Evolutionary conservation across 2,797 vertebrate species (phyloP), one percentile per base, ranked within the genome.

Genomic region (Periophthalmus magnuspinnatus): DNA sequence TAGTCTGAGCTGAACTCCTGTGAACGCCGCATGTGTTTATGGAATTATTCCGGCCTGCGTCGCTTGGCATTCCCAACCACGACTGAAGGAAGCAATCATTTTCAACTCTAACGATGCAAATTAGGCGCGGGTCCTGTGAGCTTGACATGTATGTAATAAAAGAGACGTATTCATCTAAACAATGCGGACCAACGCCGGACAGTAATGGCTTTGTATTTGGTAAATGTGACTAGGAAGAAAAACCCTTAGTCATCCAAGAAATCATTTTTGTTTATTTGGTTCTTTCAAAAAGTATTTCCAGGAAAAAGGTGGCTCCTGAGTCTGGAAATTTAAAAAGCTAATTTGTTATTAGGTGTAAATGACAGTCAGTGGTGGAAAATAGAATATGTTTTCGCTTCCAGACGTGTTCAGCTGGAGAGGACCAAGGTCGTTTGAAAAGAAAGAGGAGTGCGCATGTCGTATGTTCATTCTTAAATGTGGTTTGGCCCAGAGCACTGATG

Each of bases 41-140:
- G 77, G 91, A 91, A 94, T 93, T 93, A 59, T 59, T 60, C 63
- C 63, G 62, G 62, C 62, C 62, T 64, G 62, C 41, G 62, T 64
- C 22, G 24, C 63, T 67, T 60, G 84, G 69, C 76, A 78, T 88
- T 93, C 87, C 84, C 38, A 62, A 34, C 84, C 91, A 90, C 90
- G 90, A 91, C 88, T 82, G 90, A 91, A 93, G 92, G 92, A 95
- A 94, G 94, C 90, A 91, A 93, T 95, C 91, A 94, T 93, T 93
- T 86, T 70, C 68, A 79, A 79, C 74, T 72, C 74, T 93, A 94
- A 95, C 92, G 93, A 92, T 90, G 92, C 89, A 90, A 96, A 94
- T 93, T 95, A 89, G 89, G 86, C 66, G 83, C 78, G 91, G 88
- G 88, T 92, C 77, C 86, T 89, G 81, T 22, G 80, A 80, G 83